Base-by-base conservation (phyloP, 2,888 invertebrate species). In the Lepidonotus clava region DNA sequence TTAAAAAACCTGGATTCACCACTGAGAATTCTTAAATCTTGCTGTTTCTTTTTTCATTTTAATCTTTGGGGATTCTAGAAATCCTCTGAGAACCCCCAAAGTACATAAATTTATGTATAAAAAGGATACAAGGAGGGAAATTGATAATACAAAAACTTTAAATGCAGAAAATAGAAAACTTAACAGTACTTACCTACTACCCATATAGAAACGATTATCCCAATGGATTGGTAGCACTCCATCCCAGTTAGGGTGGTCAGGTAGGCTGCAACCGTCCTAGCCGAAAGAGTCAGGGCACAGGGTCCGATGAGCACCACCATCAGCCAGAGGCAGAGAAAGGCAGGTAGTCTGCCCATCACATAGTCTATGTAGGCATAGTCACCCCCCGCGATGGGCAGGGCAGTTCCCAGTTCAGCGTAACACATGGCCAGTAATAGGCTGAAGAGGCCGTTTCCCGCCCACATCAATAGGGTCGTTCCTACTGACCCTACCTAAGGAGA, bases 351-450 rank as follows among this genome's bases (percentile, higher is more conserved):
- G 34, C 86, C 86, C 2, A 86, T 51, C 36, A 86, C 83, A 34
- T 86, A 40, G 56, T 86, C 8, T 21, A 86, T 86, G 67, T 86
- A 86, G 34, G 86, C 86, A 40, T 86, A 86, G 51, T 86, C 86
- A 32, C 86, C 86, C 11, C 86, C 86, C 1, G 86, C 86, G 32
- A 83, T 36, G 36, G 86, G 86, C 21, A 86, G 24, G 80, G 83
- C 86, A 5, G 61, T 61, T 0, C 83, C 86, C 8, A 86, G 46
- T 46, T 86, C 86, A 36, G 86, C 83, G 32, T 86, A 86, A 41
- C 86, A 86, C 32, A 86, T 38, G 24, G 86, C 86, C 2, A 61
- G 61, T 4, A 86, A 32, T 32, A 86, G 80, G 38, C 61, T 83
- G 46, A 86, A 67, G 11, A 86, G 61, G 1, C 86, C 86, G 18